Conservation (phyloP, 2,888 invertebrate genomes). For the Crioceris asparagi region DNA sequence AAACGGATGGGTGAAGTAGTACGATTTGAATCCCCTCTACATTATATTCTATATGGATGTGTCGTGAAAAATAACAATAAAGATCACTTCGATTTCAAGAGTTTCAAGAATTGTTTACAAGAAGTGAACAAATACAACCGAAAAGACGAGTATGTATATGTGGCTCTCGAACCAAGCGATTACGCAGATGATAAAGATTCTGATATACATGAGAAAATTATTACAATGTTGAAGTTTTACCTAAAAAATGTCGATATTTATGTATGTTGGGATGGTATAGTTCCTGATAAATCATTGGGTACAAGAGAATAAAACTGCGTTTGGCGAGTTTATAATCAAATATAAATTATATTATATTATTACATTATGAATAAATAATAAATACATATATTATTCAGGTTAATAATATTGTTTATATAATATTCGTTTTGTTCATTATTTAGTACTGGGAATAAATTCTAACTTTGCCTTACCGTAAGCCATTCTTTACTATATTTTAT, state of each 20-base stretch:
- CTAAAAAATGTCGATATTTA: slow-evolving; percentile 26
- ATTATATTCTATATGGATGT: slow-evolving; percentile 24
- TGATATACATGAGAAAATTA: slow-evolving; percentile 28
- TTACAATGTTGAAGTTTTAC: slow-evolving; percentile 28
- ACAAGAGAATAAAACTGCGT: no score
- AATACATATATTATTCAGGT: no score
- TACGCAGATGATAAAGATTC: slow-evolving; percentile 23
- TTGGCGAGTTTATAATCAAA: no score
- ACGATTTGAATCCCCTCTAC: slow-evolving; percentile 13
- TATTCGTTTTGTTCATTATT: no score
- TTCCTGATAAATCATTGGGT: no score
- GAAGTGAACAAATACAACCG: slow-evolving; percentile 18
- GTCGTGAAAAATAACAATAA: slow-evolving; percentile 18
- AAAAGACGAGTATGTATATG: slow-evolving; percentile 15
- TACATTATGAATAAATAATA: no score
- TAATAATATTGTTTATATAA: no score
- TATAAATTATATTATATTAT: no score
- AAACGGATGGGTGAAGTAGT: slow-evolving; percentile 26
- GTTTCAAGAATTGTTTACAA: slow-evolving; percentile 18
- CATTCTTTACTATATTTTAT: no score
- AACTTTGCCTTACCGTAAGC: no score
- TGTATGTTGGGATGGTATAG: slow-evolving; percentile 28
- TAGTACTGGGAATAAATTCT: no score
- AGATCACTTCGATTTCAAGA: slow-evolving; percentile 19
- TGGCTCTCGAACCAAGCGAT: slow-evolving; percentile 16